Base-by-base conservation (phyloP, 2,888 invertebrate genomes). In the Griposia aprilina region DNA sequence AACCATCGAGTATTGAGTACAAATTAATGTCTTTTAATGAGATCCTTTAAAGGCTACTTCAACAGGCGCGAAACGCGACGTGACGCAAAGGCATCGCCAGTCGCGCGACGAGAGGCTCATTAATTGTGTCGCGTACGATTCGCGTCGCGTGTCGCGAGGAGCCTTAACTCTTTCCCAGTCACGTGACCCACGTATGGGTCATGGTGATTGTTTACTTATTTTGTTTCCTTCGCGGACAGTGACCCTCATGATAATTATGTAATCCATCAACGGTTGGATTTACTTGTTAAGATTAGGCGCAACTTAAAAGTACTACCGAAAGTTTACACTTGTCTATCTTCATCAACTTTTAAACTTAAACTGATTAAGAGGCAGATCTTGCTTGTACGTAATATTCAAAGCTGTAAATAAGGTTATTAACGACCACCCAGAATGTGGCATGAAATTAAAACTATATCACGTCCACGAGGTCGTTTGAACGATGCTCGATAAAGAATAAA, bases 401-500 rank as follows among this genome's bases (percentile, higher is more conserved):
- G 45, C 36, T 72, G 45, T 73, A 80, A 79, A 79, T 52, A 23
- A 52, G 4, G 20, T 57, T 15, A 65, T 52, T 65, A 65, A 69
- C 20, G 50, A 65, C 48, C 73, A 59, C 45, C 63, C 17, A 59
- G 36, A 11, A 41, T 30, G 26, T 48, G 13, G 69, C 15, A 55
- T 70, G 36, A 48, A 78, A 78, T 78, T 36, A 68, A 67, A 68
- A 63, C 55, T 30, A 30, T 59, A 74, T 36, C 48, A 59, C 15
- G 23, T 60, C 15, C 10, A 41, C 59, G 59, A 65, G 59, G 20
- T 48, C 26, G n/a, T 52, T 80, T 76, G 36, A 76, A 59, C 7
- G 26, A 52, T n/a, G 13, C 23, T 41, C 48, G 45, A 81, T 60
- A 60, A 67, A 10, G 10, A 67, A 80, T 74, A 73, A 30, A 55